phyloP scores from a whole-genome alignment of 2,113 vertebrate genomes.

The Phalacrocorax aristotelis region DNA sequence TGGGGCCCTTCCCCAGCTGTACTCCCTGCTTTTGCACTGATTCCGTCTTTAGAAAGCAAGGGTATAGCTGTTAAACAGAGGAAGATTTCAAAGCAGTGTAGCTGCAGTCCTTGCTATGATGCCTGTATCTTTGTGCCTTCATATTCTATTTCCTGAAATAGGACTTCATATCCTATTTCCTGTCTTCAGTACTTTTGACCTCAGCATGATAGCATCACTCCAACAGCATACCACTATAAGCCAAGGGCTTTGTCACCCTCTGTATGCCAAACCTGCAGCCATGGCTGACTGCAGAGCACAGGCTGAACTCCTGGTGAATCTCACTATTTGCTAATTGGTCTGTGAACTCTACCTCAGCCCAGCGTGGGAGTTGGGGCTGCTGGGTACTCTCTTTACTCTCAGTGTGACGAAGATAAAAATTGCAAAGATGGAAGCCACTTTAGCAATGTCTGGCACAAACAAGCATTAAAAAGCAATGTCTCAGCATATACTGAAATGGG shows the following conservation, averaged over 20 bases:
- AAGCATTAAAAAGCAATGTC: not conserved
- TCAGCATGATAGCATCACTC: not conserved
- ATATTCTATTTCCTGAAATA: not conserved
- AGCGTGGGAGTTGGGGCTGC: not conserved
- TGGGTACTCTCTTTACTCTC: not conserved
- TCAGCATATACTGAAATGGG: not conserved
- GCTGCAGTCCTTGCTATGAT: not conserved
- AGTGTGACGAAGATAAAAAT: not conserved
- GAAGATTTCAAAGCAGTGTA: not conserved
- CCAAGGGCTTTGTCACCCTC: not conserved
- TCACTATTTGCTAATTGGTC: not conserved
- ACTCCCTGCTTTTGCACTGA: not conserved
- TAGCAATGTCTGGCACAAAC: not conserved
- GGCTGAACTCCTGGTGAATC: not conserved
- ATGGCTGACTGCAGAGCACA: not conserved
- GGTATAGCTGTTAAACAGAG: not conserved
- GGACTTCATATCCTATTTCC: not conserved
- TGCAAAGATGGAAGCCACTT: not conserved
- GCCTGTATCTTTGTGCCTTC: not conserved
- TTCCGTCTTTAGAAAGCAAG: not conserved
- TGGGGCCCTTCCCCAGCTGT: not conserved
- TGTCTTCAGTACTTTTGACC: not conserved
- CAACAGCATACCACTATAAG: not conserved
- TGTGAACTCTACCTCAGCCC: not conserved
- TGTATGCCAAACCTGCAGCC: rapidly evolving